These are phyloP conservation scores for Scaptomyza pallida DNA, from an alignment of 1,140 invertebrate genomes.

Conservation along the genomic window DNA sequence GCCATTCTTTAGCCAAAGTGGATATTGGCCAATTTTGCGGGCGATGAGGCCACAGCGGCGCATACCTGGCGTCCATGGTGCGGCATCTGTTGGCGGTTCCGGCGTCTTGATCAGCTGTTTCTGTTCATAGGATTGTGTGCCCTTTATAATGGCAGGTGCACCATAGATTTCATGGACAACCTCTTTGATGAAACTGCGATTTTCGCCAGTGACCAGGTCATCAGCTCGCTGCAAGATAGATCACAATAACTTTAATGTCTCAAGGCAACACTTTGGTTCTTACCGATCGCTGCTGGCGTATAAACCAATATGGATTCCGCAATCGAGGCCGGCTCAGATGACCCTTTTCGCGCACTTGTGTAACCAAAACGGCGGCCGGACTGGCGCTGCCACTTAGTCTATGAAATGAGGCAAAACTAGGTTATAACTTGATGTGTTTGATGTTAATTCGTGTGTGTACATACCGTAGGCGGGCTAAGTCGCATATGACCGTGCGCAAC, in stretches of 20 bases:
- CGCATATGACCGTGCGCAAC: conserved; percentile 52
- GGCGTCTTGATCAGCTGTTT: conserved; percentile 85
- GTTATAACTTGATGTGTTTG: not conserved
- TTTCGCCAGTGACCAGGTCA: conserved; percentile 91
- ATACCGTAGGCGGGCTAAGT: conserved; percentile 44
- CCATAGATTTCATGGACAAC: conserved; percentile 88
- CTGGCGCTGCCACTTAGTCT: conserved; percentile 41
- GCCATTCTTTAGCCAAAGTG: conserved; percentile 96
- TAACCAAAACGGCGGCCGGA: conserved; percentile 49
- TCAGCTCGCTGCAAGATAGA: conserved; percentile 72
- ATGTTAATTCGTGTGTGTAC: not conserved
- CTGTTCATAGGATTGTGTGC: conserved; percentile 83
- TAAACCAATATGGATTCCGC: conserved; percentile 86
- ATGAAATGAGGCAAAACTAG: not conserved
- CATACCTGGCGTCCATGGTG: conserved; percentile 87
- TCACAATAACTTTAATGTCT: not conserved
- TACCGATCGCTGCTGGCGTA: conserved; percentile 85
- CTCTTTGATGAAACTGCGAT: conserved; percentile 93
- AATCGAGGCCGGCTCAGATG: conserved; percentile 84
- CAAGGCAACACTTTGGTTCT: not conserved
- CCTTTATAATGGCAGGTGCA: conserved; percentile 82
- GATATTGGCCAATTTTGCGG: conserved; percentile 96
- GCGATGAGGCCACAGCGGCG: conserved; percentile 94
- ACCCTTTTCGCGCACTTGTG: conserved; percentile 80
- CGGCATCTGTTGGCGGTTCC: conserved; percentile 84